phyloP scores from a whole-genome alignment of 2,888 invertebrate species.

The Tiliacea citrago region DNA sequence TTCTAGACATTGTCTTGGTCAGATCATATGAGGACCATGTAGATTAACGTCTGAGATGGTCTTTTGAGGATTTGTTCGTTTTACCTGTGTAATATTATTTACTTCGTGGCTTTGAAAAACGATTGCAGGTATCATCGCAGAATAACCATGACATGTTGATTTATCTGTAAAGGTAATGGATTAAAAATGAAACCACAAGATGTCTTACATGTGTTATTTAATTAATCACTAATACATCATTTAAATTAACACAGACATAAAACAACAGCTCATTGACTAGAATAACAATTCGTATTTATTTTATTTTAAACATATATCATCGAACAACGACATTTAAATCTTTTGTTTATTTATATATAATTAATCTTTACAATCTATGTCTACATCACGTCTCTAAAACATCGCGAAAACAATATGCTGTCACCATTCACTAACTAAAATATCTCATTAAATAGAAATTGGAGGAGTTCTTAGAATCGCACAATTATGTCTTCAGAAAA shows the following conservation, averaged over 20 bases:
- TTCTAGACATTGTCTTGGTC: not conserved
- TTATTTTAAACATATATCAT: slow-evolving; percentile 84
- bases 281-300: slow-evolving; percentile 84
- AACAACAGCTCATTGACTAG: slow-evolving; percentile 88
- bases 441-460: slow-evolving; percentile 10
- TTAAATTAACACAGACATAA: slow-evolving; percentile 83
- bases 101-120: not conserved
- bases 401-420: slow-evolving; percentile 60
- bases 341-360: slow-evolving; percentile 68
- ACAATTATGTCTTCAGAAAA: not conserved
- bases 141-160: not conserved
- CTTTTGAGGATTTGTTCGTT: not conserved
- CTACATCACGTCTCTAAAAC: slow-evolving; percentile 64
- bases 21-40: not conserved
- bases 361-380: slow-evolving; percentile 50
- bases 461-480: not conserved
- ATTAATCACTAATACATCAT: slow-evolving; percentile 68
- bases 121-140: not conserved
- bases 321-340: slow-evolving; percentile 83
- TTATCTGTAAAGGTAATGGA: not conserved
- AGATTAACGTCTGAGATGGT: not conserved
- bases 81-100: not conserved
- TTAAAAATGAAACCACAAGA: slow-evolving; percentile 25
- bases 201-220: slow-evolving; percentile 59
- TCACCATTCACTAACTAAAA: slow-evolving; percentile 37